Base-by-base conservation (phyloP, 2,888 invertebrate genomes). In the Parnassius glacialis region DNA sequence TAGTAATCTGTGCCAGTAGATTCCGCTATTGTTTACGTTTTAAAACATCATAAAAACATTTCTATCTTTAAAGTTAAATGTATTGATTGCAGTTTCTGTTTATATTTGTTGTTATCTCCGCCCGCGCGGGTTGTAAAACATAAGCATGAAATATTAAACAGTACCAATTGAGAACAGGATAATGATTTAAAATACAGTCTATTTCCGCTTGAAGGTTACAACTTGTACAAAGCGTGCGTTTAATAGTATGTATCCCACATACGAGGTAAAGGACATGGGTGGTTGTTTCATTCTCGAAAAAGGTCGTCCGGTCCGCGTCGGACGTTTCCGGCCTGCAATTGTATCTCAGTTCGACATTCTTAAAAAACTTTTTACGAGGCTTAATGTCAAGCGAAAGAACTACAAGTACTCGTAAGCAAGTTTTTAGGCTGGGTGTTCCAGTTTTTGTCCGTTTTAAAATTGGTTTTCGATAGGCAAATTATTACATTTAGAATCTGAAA, bases 231-330 rank as follows among this genome's bases (percentile, higher is more conserved):
- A 48, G 42, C 11, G 20, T 25, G 12, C 41, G 44, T 3, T 11
- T 10, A 34, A 34, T 34, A 20, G 47, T 61, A 53, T 54, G 50
- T 53, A 53, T 50, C 16, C 34, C 57, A 48, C 57, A 57, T 62
- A 48, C 52, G 16, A 53, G 57, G 57, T 58, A 62, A 10, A 57
- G 53, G 53, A 52, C 56, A 55, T 9, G 10, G 25, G 51, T 57
- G 16, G 52, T 53, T 44, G 56, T 52, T 53, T 48, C 57, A 52
- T 57, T 62, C 52, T 48, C 48, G 48, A 62, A 61, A 61, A 57
- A 57, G 61, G 57, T 48, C 61, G 53, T 9, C 61, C 57, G 52
- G 57, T 62, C 10, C 52, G 48, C 48, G 42, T 62, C 45, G 43
- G 48, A 0, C 34, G 53, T 62, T 62, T 62, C 61, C 61, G 57